A percentile compares a stretch with the other conserved stretches of the same genome.
Evolutionary conservation across 2,113 vertebrate genomes (phyloP).

Genomic region (Glaucomys volans): DNA sequence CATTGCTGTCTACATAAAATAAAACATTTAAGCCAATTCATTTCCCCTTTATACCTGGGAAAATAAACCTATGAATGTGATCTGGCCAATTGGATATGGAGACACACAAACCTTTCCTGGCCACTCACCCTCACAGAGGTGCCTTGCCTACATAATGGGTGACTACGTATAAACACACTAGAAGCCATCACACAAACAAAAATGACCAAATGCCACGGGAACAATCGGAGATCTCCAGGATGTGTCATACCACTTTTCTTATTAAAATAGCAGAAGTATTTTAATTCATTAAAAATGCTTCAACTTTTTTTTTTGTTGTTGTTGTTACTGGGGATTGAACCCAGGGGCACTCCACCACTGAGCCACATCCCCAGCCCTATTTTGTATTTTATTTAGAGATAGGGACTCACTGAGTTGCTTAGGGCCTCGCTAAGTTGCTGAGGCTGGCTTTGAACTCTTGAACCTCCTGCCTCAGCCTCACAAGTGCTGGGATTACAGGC

Average conservation of each 20-base stretch:
- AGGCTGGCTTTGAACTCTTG: no score
- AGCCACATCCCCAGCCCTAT: no score
- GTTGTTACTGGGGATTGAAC: no score
- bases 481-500: no score
- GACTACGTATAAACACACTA: neutral
- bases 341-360: no score
- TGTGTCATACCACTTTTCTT: neutral
- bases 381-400: no score
- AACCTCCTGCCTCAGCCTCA: no score
- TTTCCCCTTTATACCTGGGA: neutral
- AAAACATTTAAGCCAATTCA: neutral
- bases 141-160: neutral
- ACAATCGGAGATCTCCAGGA: neutral
- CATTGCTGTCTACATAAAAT: neutral
- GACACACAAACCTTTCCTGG: neutral
- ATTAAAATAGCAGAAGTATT: neutral
- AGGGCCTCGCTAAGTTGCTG: no score
- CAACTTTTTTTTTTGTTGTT: no score
- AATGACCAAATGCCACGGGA: neutral
- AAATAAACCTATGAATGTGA: neutral
- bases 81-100: neutral
- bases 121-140: neutral
- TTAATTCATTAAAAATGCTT: neutral
- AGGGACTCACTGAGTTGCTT: no score
- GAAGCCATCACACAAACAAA: neutral